A percentile compares a stretch with the other conserved stretches of the same genome.
Conservation (phyloP, 2,797 vertebrate species). For the Luscinia megarhynchos region DNA sequence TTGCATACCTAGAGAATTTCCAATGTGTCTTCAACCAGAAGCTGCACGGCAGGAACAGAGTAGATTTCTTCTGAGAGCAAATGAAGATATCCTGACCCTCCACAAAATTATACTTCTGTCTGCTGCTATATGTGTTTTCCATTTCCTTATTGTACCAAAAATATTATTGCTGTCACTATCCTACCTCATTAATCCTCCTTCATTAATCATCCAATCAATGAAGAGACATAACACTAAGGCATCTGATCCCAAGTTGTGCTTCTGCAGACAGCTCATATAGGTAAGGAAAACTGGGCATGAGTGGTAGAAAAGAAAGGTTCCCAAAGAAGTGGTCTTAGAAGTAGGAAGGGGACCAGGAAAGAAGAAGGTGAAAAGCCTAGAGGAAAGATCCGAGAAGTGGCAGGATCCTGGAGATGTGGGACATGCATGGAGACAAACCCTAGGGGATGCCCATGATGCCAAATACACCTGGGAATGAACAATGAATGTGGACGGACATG, state of each 20-base stretch:
- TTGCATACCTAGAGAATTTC: not conserved
- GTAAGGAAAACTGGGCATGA: not conserved
- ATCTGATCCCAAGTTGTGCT: not conserved
- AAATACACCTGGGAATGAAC: not conserved
- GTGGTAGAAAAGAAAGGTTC: not conserved
- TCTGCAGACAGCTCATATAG: not conserved
- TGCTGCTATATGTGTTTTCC: not conserved
- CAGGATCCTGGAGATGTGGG: fast-evolving
- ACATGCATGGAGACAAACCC: fast-evolving
- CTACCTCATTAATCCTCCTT: not conserved
- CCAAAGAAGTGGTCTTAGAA: not conserved
- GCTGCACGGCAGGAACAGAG: not conserved
- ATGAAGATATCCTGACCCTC: not conserved
- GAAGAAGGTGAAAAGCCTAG: not conserved
- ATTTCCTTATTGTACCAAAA: not conserved
- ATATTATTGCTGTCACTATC: not conserved
- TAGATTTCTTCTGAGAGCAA: not conserved
- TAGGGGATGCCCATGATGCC: not conserved
- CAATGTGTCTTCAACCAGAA: not conserved
- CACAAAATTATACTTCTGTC: not conserved
- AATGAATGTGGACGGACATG: fast-evolving
- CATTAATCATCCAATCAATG: not conserved
- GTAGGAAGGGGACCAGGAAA: not conserved
- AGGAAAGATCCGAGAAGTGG: not conserved
- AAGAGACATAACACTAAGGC: not conserved